A percentile compares a stretch with the other conserved stretches of the same genome.
Evolutionary conservation across 2,888 invertebrate species (phyloP).

Genomic region (Eristalinus aeneus): DNA sequence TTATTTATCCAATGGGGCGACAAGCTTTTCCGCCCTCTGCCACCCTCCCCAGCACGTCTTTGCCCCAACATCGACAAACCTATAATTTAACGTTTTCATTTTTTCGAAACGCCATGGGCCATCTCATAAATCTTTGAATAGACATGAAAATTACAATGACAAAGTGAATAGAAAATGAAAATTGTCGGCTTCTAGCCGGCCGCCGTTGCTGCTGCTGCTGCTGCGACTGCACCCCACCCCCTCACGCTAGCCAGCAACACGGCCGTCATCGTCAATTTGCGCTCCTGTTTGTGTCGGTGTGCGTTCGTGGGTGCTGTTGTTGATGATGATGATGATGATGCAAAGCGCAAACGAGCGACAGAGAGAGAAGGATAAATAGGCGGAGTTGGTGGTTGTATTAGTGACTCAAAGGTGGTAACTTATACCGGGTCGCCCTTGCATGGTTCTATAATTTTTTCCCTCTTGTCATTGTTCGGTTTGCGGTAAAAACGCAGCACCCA

Average conservation of each 20-base stretch:
- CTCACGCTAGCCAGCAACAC: no score
- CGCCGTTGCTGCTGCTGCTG: not conserved
- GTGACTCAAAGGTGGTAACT: conserved; percentile 43
- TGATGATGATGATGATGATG: not conserved
- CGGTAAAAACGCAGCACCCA: conserved; percentile 27
- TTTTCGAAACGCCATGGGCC: conserved; percentile 64
- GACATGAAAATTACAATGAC: conserved; percentile 71
- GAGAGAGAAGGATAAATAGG: conserved; percentile 18
- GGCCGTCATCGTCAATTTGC: conserved; percentile 30
- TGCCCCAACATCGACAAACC: conserved; percentile 31
- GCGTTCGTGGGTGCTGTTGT: not conserved
- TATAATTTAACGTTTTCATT: conserved; percentile 60
- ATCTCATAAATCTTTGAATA: conserved; percentile 70
- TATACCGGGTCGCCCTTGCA: conserved; percentile 28
- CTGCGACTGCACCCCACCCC: not conserved
- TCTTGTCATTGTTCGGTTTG: not conserved
- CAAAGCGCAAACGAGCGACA: not conserved
- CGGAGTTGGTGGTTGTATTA: conserved; percentile 40
- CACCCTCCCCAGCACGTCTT: not conserved
- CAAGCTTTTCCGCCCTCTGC: conserved; percentile 15
- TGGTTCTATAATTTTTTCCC: not conserved
- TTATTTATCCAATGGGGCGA: conserved; percentile 65
- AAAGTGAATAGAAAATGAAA: conserved; percentile 70
- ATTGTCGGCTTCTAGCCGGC: conserved; percentile 57
- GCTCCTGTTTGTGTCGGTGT: not conserved